Evolutionary conservation across 2,888 invertebrate genomes (phyloP).

Genomic region (Fabriciana adippe): DNA sequence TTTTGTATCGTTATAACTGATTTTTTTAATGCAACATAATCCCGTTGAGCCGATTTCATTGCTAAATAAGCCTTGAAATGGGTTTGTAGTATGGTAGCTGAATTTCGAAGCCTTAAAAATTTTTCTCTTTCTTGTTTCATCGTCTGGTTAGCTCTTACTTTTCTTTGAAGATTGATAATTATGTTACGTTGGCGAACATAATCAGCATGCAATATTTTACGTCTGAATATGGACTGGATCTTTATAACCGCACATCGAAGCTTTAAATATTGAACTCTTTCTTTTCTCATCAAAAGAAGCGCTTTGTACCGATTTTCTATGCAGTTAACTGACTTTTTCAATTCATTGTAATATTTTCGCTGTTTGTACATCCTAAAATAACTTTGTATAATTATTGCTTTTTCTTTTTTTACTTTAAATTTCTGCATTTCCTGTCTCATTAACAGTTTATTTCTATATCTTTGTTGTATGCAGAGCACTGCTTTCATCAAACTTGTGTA

Average conservation of each 20-base stretch:
- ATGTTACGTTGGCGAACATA: slow-evolving; percentile 57
- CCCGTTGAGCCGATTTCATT: slow-evolving; percentile 51
- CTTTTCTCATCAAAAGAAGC: slow-evolving; percentile 59
- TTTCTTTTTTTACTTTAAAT: slow-evolving; percentile 48
- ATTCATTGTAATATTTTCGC: slow-evolving; percentile 46
- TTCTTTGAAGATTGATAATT: slow-evolving; percentile 73
- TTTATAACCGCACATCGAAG: slow-evolving; percentile 58
- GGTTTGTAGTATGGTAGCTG: slow-evolving; percentile 73
- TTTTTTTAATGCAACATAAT: slow-evolving; percentile 51
- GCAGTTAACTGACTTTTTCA: slow-evolving; percentile 55
- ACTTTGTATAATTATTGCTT: slow-evolving; percentile 67
- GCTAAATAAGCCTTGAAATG: slow-evolving; percentile 64
- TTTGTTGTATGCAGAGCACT: slow-evolving; percentile 59
- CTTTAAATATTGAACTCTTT: slow-evolving; percentile 54
- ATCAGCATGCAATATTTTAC: slow-evolving; percentile 61
- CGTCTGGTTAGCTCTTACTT: slow-evolving; percentile 67
- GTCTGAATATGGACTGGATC: slow-evolving; percentile 75
- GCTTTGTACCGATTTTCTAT: slow-evolving; percentile 57
- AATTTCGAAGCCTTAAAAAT: slow-evolving; percentile 63
- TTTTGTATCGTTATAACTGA: slow-evolving; percentile 53
- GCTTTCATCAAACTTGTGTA: slow-evolving; percentile 54
- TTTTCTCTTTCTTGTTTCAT: slow-evolving; percentile 60
- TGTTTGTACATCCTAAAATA: slow-evolving; percentile 64
- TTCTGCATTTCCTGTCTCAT: slow-evolving; percentile 61
- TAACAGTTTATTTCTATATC: slow-evolving; percentile 62